Base-by-base conservation (phyloP, 2,888 invertebrate genomes). In the Stenoptilia bipunctidactyla region DNA sequence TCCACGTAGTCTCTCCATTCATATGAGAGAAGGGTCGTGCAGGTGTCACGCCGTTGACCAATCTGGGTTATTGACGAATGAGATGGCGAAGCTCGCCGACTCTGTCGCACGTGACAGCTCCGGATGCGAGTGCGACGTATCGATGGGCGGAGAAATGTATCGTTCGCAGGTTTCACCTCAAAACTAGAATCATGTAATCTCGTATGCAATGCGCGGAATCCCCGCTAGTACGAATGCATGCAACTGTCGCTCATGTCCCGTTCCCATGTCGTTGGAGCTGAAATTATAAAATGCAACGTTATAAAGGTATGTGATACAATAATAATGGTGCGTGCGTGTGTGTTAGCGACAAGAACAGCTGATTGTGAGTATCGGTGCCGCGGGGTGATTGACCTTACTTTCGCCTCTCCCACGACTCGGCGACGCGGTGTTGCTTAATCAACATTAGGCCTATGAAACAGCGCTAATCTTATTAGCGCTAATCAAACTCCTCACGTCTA, bases 381-480 rank as follows among this genome's bases (percentile, higher is more conserved):
- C 48, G 62, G 58, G 77, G 71, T 80, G 73, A 61, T 62, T 63
- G 79, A 69, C 77, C 82, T 68, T 53, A 77, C 80, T 82, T 82
- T 82, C 80, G 79, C 77, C 71, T 77, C 71, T 77, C 74, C 76
- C 77, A 74, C 77, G 72, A 55, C 66, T 54, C 54, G 49, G n/a
- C 53, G 25, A 25, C 50, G 57, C 51, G 51, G 67, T 61, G 56
- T 76, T 71, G 75, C 75, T 71, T 70, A 71, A 76, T 62, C 57
- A 20, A 20, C 20, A 20, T 20, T 20, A 20, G 20, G 20, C 20
- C 20, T 20, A n/a, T 8, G 8, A 20, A 20, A 20, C 20, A 5
- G 4, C 20, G 20, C 20, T 20, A 20, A 20, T 20, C 20, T 20
- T 8, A 20, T 20, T 20, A 20, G 20, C 20, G 20, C 8, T 20